These are phyloP conservation scores for Catocala fraxini DNA, from an alignment of 2,888 invertebrate genomes.

Conservation along the genomic window DNA sequence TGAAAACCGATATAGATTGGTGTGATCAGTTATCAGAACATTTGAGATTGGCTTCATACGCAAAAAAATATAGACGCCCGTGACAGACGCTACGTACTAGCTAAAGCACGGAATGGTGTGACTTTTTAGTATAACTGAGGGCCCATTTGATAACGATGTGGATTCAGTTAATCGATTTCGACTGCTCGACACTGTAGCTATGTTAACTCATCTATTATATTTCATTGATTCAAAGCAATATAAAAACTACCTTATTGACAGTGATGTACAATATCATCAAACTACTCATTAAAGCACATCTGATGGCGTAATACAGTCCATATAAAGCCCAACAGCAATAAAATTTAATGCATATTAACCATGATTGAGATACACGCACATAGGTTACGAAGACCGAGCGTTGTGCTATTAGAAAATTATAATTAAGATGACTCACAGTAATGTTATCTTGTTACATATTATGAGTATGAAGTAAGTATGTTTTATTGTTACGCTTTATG, in stretches of 20 bases:
- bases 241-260: not conserved
- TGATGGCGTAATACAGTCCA: not conserved
- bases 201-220: too few relatives aligned
- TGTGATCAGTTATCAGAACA: too few relatives aligned
- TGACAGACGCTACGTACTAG: too few relatives aligned
- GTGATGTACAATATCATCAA: not conserved
- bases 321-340: slow-evolving; percentile 4
- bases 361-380: slow-evolving; percentile 18
- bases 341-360: slow-evolving; percentile 19
- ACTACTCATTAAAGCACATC: not conserved
- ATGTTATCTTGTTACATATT: slow-evolving; percentile 15
- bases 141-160: too few relatives aligned
- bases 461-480: not conserved
- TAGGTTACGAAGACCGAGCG: slow-evolving; percentile 20
- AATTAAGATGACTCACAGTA: slow-evolving; percentile 22
- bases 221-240: not conserved
- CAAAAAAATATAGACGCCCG: too few relatives aligned
- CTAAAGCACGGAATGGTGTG: too few relatives aligned
- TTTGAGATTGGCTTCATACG: too few relatives aligned
- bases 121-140: too few relatives aligned
- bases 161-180: too few relatives aligned
- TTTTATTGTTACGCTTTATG: not conserved
- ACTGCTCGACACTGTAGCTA: too few relatives aligned
- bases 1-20: too few relatives aligned
- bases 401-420: slow-evolving; percentile 16